Evolutionary conservation across 2,113 vertebrate genomes (phyloP), one percentile per base, ranked within the genome.

Genomic region (Paedocypris sp.): DNA sequence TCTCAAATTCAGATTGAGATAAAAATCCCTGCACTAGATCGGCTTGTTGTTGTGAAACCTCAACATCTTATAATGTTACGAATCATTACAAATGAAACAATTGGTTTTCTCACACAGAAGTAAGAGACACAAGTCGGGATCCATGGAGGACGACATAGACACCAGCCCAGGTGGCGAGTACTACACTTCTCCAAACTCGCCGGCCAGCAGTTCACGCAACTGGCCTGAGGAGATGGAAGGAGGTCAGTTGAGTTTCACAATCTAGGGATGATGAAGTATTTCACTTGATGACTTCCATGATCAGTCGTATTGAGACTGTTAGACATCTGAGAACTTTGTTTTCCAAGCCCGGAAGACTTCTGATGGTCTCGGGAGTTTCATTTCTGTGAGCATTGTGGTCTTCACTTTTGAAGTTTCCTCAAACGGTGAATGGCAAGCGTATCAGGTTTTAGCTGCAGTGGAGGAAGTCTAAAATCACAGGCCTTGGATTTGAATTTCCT

Each of bases 191-290:
- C 93, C 94, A 43, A 91, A 85, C 64, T 95, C 93, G 29, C 94
- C 94, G 43, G 94, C 91, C 62, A 92, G 93, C 86, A 93, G 91
- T 82, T 97, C 89, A 77, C 88, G 93, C 67, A 96, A 94, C 87
- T 98, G 94, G 93, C 90, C 87, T 16, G 94, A 97, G 59, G 94
- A 98, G 73, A 91, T 97, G 83, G 94, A 98, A 86, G 94, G 91
- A 86, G 94, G 94, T 96, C 77, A 73, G 85, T 11, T 45, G 16
- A 18, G n/a, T 28, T 54, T 32, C 6, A 13, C 18, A 6, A 10
- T 35, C 3, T 35, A 35, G 5, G 3, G 4, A 19, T 13, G 7
- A 13, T 38, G 32, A n/a, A n/a, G n/a, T n/a, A n/a, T n/a, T n/a
- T n/a, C n/a, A n/a, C n/a, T n/a, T n/a, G 41, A 18, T 46, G 6